Evolutionary conservation across 2,888 invertebrate species (phyloP), one percentile per base, ranked within the genome.

Genomic region (Notodonta ziczac): DNA sequence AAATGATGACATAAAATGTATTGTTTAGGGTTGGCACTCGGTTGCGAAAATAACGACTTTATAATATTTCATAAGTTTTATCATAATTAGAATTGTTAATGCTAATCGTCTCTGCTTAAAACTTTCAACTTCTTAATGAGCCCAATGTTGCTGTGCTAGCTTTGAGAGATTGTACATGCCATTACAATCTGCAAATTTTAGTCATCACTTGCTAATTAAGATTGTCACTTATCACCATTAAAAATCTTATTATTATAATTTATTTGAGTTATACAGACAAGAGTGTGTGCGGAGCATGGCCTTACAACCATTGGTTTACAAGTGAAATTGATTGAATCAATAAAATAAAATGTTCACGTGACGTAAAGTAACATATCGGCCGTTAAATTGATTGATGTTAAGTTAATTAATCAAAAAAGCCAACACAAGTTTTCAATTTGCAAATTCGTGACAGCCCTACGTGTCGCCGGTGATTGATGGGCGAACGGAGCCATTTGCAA

Each of bases 351-450:
- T 51, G 51, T 51, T 5, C 4, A 24, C 13, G n/a, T 46, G 10
- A 13, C n/a, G 13, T 5, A 46, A 51, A 24, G 39, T 9, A 16
- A 40, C 55, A 55, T 35, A 40, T 14, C 40, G 35, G 35, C n/a
- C 53, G 52, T 52, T 6, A 55, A 55, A 55, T 55, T 55, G 55
- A 55, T 55, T 55, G 55, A 40, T 52, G 16, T 40, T 13, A 32
- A 39, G 40, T 35, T 40, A 55, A 55, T 55, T 55, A 40, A 55
- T 55, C 55, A 55, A 40, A 55, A 54, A 40, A 55, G 55, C 40
- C 55, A 40, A 40, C 55, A 16, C 16, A 40, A 55, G 55, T 55
- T 55, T 55, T 55, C 55, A 55, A 55, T 40, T 55, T 55, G 55
- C 55, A 55, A 52, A 52, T n/a, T 40, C 14, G 55, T 13, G 40